These are phyloP conservation scores for Sarcophaga subvicina DNA, from an alignment of 2,888 invertebrate species.

Conservation along the genomic window DNA sequence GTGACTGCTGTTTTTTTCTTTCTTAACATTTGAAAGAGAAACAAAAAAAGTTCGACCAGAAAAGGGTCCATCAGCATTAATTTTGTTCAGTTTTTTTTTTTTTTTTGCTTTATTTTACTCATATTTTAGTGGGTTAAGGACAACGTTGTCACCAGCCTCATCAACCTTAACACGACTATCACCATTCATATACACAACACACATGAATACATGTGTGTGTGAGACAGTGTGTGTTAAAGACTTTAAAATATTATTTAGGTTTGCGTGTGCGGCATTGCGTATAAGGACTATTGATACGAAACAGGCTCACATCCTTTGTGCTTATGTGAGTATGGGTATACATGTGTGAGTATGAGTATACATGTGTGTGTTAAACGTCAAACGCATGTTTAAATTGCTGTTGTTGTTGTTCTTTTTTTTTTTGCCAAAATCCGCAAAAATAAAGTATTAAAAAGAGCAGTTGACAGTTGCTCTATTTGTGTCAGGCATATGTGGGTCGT, in stretches of 20 bases:
- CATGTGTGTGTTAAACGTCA: neutral
- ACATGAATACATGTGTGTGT: too few relatives aligned
- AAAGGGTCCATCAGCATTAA: slow-evolving; percentile 58
- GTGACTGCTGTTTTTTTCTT: neutral
- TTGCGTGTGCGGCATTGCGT: too few relatives aligned
- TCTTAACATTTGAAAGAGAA: neutral
- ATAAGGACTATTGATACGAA: too few relatives aligned
- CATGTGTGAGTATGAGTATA: neutral
- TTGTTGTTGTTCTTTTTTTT: neutral
- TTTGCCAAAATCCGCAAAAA: neutral
- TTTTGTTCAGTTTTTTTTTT: slow-evolving; percentile 37
- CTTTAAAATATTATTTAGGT: too few relatives aligned
- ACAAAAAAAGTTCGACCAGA: neutral
- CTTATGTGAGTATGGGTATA: neutral
- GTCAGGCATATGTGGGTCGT: slow-evolving; percentile 14
- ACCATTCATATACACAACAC: too few relatives aligned
- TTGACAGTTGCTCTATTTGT: slow-evolving; percentile 30
- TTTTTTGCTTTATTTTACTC: neutral
- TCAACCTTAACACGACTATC: neutral
- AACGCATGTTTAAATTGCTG: slow-evolving; percentile 8
- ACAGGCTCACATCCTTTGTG: too few relatives aligned
- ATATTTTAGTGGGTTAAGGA: slow-evolving; percentile 64
- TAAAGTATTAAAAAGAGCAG: neutral
- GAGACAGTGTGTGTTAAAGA: too few relatives aligned
- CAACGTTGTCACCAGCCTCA: slow-evolving; percentile 30